Conservation (phyloP, 1,140 invertebrate genomes). For the Zaprionus gabonicus region DNA sequence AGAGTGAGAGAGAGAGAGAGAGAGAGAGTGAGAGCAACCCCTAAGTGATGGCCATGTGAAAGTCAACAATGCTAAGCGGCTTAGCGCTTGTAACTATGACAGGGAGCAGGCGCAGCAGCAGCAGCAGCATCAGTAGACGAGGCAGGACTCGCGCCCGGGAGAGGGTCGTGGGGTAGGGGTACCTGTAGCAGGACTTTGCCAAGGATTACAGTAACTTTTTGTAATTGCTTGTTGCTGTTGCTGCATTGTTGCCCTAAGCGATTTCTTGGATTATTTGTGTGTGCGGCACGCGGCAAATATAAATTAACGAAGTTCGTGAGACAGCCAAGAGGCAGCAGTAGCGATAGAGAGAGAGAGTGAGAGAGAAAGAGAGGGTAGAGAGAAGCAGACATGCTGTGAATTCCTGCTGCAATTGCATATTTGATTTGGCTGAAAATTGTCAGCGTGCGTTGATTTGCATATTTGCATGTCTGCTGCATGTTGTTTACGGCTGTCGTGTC, state of each 20-base stretch:
- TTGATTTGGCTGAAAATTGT: conserved; percentile 79
- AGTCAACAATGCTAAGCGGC: conserved; percentile 80
- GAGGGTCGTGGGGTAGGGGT: neutral
- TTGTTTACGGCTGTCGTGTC: conserved; percentile 38
- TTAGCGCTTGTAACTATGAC: conserved; percentile 77
- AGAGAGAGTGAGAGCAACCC: conserved; percentile 53
- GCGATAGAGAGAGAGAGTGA: conserved; percentile 11
- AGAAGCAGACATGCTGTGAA: conserved; percentile 18
- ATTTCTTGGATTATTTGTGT: conserved; percentile 59
- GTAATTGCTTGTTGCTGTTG: conserved; percentile 73
- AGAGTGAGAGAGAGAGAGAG: neutral
- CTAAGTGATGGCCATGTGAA: conserved; percentile 76
- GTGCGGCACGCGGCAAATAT: conserved; percentile 75
- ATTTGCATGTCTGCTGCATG: conserved; percentile 75
- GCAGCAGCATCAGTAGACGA: conserved; percentile 1
- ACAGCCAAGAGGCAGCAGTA: conserved; percentile 25
- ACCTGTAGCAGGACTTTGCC: conserved; percentile 26
- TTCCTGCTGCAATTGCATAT: conserved; percentile 61
- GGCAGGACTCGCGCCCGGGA: conserved; percentile 5
- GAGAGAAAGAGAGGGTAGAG: neutral
- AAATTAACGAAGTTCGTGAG: conserved; percentile 80
- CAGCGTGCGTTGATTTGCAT: conserved; percentile 72
- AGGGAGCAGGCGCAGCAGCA: conserved; percentile 58
- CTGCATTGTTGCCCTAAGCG: conserved; percentile 56
- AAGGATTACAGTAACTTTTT: conserved; percentile 78